A percentile compares a stretch with the other conserved stretches of the same genome.
phyloP scores from a whole-genome alignment of 2,888 invertebrate species.

The Thera obeliscata region DNA sequence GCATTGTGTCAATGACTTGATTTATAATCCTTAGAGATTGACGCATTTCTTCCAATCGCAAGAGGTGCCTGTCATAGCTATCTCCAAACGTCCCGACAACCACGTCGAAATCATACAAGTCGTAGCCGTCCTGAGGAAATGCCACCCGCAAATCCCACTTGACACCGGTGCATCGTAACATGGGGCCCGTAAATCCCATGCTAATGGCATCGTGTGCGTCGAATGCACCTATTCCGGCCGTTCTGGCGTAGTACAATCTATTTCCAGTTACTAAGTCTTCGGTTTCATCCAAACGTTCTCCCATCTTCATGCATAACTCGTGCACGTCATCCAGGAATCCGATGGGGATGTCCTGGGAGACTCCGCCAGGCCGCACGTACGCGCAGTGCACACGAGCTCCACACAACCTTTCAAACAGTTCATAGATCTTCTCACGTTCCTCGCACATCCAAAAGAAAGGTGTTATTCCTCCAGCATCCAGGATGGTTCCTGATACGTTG shows the following conservation, averaged over 20 bases:
- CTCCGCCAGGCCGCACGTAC: slow-evolving; percentile 93
- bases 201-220: slow-evolving; percentile 91
- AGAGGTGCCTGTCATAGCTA: slow-evolving; percentile 91
- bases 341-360: slow-evolving; percentile 81
- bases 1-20: slow-evolving; percentile 94
- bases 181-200: slow-evolving; percentile 88
- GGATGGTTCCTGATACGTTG: slow-evolving; percentile 88
- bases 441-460: slow-evolving; percentile 97
- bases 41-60: slow-evolving; percentile 89
- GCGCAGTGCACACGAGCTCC: slow-evolving; percentile 94
- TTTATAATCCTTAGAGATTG: slow-evolving; percentile 91
- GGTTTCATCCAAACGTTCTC: slow-evolving; percentile 91
- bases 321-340: slow-evolving; percentile 92
- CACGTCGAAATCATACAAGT: slow-evolving; percentile 92
- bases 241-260: slow-evolving; percentile 86
- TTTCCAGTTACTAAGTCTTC: slow-evolving; percentile 92
- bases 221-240: slow-evolving; percentile 89
- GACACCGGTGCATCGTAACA: slow-evolving; percentile 92
- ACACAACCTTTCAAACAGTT: slow-evolving; percentile 92
- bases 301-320: slow-evolving; percentile 87
- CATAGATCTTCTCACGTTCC: slow-evolving; percentile 94
- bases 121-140: slow-evolving; percentile 94
- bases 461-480: slow-evolving; percentile 94
- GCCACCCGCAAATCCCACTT: slow-evolving; percentile 94
- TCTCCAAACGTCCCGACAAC: slow-evolving; percentile 93